A percentile compares a stretch with the other conserved stretches of the same genome.
These are phyloP conservation scores for Rhysida immarginata DNA, from an alignment of 1,140 invertebrate species.

Conservation along the genomic window DNA sequence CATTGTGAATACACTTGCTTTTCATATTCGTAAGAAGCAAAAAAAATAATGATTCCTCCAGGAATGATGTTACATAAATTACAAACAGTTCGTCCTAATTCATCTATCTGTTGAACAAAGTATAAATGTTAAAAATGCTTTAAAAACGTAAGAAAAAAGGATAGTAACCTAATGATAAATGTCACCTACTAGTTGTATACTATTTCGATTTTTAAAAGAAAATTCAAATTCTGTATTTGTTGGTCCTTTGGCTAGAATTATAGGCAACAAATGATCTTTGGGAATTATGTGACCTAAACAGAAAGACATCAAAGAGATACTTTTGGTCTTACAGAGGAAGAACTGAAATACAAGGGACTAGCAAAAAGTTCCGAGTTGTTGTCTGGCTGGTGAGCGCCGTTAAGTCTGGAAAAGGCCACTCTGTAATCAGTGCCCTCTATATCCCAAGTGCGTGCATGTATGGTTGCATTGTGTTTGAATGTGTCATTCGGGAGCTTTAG, in stretches of 20 bases:
- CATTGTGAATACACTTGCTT: conserved; percentile 43
- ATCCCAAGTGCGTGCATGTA: too few relatives aligned
- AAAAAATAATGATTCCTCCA: conserved; percentile 85
- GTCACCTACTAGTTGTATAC: conserved; percentile 35
- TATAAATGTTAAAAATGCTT: not conserved
- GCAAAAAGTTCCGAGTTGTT: too few relatives aligned
- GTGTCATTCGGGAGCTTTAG: too few relatives aligned
- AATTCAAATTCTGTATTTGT: conserved; percentile 65
- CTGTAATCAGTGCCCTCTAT: too few relatives aligned
- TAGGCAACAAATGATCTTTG: conserved; percentile 61
- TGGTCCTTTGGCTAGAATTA: conserved; percentile 59
- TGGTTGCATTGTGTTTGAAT: too few relatives aligned
- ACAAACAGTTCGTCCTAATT: conserved; percentile 53
- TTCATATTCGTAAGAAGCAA: conserved; percentile 88
- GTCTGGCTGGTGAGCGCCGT: too few relatives aligned
- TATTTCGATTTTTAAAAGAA: conserved; percentile 51
- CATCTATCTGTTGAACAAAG: conserved; percentile 52
- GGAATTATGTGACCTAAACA: conserved; percentile 85
- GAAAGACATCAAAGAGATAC: too few relatives aligned
- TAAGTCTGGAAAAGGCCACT: too few relatives aligned
- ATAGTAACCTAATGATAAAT: not conserved
- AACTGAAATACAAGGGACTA: too few relatives aligned
- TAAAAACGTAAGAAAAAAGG: not conserved
- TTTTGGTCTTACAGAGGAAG: too few relatives aligned
- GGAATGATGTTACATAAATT: conserved; percentile 59